These are phyloP conservation scores for Gavia stellata DNA, from an alignment of 2,113 vertebrate species.

Conservation along the genomic window DNA sequence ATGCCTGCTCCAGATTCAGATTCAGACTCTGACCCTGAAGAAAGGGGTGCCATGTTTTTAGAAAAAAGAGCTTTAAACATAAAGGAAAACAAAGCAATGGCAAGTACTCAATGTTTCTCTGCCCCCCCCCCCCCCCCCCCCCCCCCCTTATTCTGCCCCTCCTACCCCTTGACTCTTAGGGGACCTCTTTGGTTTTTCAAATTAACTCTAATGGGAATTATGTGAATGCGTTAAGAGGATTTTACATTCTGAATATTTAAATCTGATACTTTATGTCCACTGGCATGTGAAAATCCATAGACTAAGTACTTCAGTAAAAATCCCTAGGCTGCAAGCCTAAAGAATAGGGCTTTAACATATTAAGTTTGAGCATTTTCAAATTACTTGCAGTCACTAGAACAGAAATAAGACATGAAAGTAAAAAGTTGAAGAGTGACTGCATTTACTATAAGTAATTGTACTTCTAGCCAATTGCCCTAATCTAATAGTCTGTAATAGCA, in stretches of 20 bases:
- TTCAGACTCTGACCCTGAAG: constrained; percentile 67
- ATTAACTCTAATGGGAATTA: neutral
- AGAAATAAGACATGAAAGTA: neutral
- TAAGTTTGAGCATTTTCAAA: neutral
- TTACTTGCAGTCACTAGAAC: neutral
- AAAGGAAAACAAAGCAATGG: constrained; percentile 98
- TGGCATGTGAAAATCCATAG: neutral
- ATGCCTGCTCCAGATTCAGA: constrained; percentile 37
- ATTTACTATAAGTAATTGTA: neutral
- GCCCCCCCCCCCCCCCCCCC: neutral
- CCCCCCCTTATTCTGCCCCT: too few species aligned
- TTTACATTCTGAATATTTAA: neutral
- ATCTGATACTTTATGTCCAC: neutral
- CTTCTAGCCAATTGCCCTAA: constrained; percentile 2
- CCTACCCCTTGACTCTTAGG: neutral
- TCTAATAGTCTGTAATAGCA: neutral
- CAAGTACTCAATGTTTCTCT: constrained; percentile 24
- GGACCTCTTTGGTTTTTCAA: neutral
- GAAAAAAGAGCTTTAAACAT: constrained; percentile 93
- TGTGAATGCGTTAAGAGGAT: neutral
- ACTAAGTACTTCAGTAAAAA: neutral
- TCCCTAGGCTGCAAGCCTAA: neutral
- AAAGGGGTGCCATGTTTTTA: constrained; percentile 81
- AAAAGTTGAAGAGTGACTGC: neutral
- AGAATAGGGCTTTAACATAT: neutral